Evolutionary conservation across 92 coral and sea anemone species (phyloP), one percentile per base, ranked within the genome.

Genomic region (Chrysogorgia sp.): DNA sequence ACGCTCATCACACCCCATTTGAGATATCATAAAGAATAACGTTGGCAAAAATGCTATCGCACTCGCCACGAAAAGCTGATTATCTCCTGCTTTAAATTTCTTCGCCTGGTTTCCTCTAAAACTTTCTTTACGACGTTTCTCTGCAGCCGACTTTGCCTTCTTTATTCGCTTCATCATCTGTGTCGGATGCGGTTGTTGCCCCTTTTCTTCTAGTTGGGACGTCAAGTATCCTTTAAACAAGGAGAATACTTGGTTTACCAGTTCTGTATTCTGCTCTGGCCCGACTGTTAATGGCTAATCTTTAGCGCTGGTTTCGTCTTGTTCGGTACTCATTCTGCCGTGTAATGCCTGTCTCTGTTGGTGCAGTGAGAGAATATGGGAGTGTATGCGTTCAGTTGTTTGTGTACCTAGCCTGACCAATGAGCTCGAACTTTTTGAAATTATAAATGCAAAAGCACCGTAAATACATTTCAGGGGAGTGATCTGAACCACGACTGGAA

Each of bases 121-220:
- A 17, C 17, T 43, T 17, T 43, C 50, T 43, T 43, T 43, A 9
- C 50, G 9, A 43, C 50, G 50, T 22, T 65, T 31, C 41, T 75
- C 81, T 17, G 81, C 81, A 19, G 72, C 49, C n/a, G 48, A 3
- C 57, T 21, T 75, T 3, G 81, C 81, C 34, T 75, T 57, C 68
- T 75, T 75, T 10, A 75, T 23, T 10, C 67, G 64, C 57, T 58
- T 75, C 81, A 28, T 75, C 71, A 28, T 28, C 68, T 25, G 81
- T n/a, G 34, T 62, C 69, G 15, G 82, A 77, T 83, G 62, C 48
- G 77, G 74, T 20, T 77, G 66, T 20, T 83, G 45, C 10, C 57
- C 87, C 57, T 83, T 48, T 32, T 29, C 87, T 21, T 83, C 87
- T 29, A 83, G 62, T 60, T 83, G 87, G 30, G 87, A 63, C 14